Base-by-base conservation (phyloP, 2,797 vertebrate genomes). In the Thaleichthys pacificus region DNA sequence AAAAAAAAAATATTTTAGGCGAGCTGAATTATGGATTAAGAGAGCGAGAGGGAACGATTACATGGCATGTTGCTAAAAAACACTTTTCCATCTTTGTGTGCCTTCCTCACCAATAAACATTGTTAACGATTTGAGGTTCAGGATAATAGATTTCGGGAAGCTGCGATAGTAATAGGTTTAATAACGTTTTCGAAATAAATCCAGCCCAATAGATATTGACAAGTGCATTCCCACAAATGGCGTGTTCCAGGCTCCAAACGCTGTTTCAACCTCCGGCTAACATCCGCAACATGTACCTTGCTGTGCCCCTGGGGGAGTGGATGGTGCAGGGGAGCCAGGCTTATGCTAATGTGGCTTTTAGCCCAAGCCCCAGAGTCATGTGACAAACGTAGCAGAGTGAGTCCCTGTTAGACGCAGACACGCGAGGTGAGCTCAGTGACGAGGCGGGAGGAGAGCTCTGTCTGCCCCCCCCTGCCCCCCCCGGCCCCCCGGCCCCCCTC, bases 301-400 rank as follows among this genome's bases (percentile, higher is more conserved):
- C 69, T 74, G 77, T 73, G 69, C 66, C 14, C 65, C n/a, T 81
- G 32, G 32, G 32, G 2, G 32, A 6, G 32, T 35, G 32, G 76
- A 76, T 76, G 76, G 77, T 82, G 73, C 68, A 42, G 3, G 60
- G 79, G 68, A 64, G 66, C 61, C 67, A 72, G 60, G 64, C 38
- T 28, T 70, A 74, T 70, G 38, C 70, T 74, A 66, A 54, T 42
- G 11, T 82, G 26, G 62, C 81, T 82, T 82, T 71, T 51, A 64
- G 61, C 74, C 47, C 71, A 83, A 82, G 82, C 68, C 82, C 80
- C 82, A 75, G 79, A 87, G 82, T 80, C 76, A 71, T 73, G 81
- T 85, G 84, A 86, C 82, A 82, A 88, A 87, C 85, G 83, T 77
- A 83, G 71, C 76, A 14, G 69, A 58, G 78, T 75, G 77, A 69